Evolutionary conservation across 2,888 invertebrate species (phyloP), one percentile per base, ranked within the genome.

Genomic region (Agrotis ipsilon): DNA sequence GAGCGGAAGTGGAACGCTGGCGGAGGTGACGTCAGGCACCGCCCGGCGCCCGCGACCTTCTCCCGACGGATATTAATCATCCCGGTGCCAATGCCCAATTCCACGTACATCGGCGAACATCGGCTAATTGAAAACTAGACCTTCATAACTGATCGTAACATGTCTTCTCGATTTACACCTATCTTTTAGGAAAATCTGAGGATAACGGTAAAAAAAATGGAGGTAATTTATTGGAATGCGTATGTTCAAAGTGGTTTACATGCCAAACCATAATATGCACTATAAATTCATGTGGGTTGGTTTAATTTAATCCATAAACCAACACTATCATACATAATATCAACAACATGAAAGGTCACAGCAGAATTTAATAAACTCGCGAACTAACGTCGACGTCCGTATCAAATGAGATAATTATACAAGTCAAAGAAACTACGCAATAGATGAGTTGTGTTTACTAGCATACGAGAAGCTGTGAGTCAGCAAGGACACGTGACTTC

Each of bases 21-120:
- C 93, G 92, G 94, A 92, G 92, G 91, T 95, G 95, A 96, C 95
- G 95, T 95, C 95, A 95, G 68, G 24, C 77, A n/a, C 88, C 81
- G 89, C 84, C 84, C 88, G 80, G 80, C 75, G 89, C 87, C 87
- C 87, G 91, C 94, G 94, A 92, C 94, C 94, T 94, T 94, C 94
- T 90, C 91, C 89, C 88, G 85, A 88, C 95, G 95, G 95, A 95
- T 94, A 95, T 96, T 95, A 96, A 95, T 96, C 95, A 96, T 94
- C 92, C 94, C 91, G 92, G 83, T 84, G 78, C 81, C 86, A 82
- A 84, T 82, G 78, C 86, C 75, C 83, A 81, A 82, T 83, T 75
- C 75, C 78, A 75, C 78, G 75, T 77, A 82, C 84, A 66, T 82
- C 84, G 76, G 55, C 81, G 81, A 82, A 83, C 85, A 87, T 82